Evolutionary conservation across 2,113 vertebrate genomes (phyloP), one percentile per base, ranked within the genome.

Genomic region (Agelaius tricolor): DNA sequence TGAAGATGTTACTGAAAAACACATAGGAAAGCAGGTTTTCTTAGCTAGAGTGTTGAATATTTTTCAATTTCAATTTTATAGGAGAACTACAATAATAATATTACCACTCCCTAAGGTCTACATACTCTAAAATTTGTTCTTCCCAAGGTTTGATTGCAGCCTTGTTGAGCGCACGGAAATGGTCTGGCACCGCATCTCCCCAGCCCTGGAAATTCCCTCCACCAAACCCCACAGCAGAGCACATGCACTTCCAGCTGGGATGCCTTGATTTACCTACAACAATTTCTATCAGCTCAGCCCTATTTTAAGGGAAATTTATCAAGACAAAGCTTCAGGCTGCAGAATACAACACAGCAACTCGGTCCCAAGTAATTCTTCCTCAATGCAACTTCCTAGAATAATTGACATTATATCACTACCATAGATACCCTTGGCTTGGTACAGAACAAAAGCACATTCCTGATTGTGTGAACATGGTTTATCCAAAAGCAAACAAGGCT

Each of bases 51-150:
- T 75, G 79, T 46, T 96, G 92, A 86, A 10, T 89, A 93, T 75
- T 88, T 95, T 94, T 81, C 80, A 84, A 30, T 95, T 94, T 81
- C 80, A 84, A 30, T 86, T 90, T 72, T 65, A 92, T 3, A 86
- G 52, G 33, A 67, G 28, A 93, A 78, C 21, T 63, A 58, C n/a
- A 65, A 7, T 12, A 77, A 24, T 17, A 76, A 58, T 10, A 27
- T 37, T 6, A 55, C 13, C 27, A 33, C 15, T 71, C 67, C 52
- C 54, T 72, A 9, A 78, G 15, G 21, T 57, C 55, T 54, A 24
- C 2, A 30, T 5, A 26, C 19, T 30, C 6, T 51, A 51, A n/a
- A 23, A 67, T 41, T 8, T 63, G 7, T 17, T 65, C 28, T 41
- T 59, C 30, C 59, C 17, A 31, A 65, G 20, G n/a, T 74, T 4